These are phyloP conservation scores for Paracanthobrama guichenoti DNA, from an alignment of 2,113 vertebrate genomes.

Conservation along the genomic window DNA sequence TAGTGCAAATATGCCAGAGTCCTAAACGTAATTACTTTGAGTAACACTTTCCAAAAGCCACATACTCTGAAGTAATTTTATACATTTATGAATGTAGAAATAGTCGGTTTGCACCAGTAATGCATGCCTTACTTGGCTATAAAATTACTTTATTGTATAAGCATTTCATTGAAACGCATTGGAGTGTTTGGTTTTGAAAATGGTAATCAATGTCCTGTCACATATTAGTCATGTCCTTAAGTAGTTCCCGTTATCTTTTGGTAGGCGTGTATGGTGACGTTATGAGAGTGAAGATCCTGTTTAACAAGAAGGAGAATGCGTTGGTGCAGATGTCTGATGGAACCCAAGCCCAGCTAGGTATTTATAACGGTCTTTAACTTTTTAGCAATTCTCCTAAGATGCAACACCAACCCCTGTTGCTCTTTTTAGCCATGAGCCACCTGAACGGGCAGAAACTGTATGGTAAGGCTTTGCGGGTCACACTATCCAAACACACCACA, in stretches of 20 bases:
- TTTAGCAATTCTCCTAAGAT: neutral
- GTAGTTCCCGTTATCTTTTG: constrained; percentile 43
- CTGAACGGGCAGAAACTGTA: constrained; percentile 93
- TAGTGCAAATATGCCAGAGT: constrained; percentile 6
- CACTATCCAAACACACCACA: constrained; percentile 91
- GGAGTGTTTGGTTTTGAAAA: neutral
- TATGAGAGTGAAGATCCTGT: constrained; percentile 94
- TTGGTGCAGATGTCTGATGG: constrained; percentile 96
- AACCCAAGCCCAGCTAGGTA: constrained; percentile 96
- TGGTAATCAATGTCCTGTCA: neutral
- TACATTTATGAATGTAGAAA: neutral
- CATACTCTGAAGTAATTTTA: too few species aligned
- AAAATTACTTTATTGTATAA: neutral
- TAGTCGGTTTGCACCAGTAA: neutral
- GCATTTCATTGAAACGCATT: neutral
- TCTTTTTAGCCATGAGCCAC: constrained; percentile 88
- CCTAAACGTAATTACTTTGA: neutral
- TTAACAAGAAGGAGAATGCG: constrained; percentile 97
- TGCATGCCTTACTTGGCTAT: neutral
- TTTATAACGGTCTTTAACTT: neutral
- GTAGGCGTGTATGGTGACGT: constrained; percentile 78
- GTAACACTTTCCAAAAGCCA: neutral
- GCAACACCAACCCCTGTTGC: neutral
- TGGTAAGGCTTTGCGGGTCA: constrained; percentile 88
- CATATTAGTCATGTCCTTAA: neutral